Conservation (phyloP, 1,140 invertebrate species). For the Drosophila mojavensis region DNA sequence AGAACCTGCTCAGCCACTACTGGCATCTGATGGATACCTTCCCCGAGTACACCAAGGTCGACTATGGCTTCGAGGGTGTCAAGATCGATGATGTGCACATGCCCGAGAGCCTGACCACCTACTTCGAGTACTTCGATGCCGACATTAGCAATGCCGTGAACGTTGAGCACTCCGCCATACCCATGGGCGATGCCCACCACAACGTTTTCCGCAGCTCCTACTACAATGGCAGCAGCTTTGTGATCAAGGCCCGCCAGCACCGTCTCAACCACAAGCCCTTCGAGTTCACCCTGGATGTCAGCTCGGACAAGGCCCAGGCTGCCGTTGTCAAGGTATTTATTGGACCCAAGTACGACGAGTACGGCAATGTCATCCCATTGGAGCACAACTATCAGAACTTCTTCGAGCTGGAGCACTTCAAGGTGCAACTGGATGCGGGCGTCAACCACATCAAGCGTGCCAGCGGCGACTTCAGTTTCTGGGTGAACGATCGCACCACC, state of each 20-base stretch:
- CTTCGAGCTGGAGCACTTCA: conserved; percentile 80
- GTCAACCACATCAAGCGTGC: conserved; percentile 71
- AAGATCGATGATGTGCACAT: conserved; percentile 87
- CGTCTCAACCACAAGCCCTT: conserved; percentile 88
- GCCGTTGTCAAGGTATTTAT: conserved; percentile 86
- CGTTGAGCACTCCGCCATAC: conserved; percentile 66
- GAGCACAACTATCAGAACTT: conserved; percentile 81
- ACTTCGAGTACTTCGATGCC: conserved; percentile 89
- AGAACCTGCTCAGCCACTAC: conserved; percentile 86
- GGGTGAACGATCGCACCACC: conserved; percentile 77
- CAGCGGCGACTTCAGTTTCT: conserved; percentile 73
- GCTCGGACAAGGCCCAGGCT: conserved; percentile 84
- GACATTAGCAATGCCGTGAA: conserved; percentile 88
- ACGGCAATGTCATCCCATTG: conserved; percentile 79
- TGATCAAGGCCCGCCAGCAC: conserved; percentile 85
- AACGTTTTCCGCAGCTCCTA: conserved; percentile 87
- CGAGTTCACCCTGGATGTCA: conserved; percentile 85
- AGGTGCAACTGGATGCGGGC: conserved; percentile 69
- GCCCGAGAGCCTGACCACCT: conserved; percentile 88
- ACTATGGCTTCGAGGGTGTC: conserved; percentile 87
- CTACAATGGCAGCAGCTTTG: conserved; percentile 86
- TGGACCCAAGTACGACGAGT: conserved; percentile 86
- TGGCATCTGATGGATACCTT: conserved; percentile 85
- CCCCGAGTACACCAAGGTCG: conserved; percentile 85
- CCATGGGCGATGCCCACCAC: conserved; percentile 84